These are phyloP conservation scores for Anabacerthia variegaticeps DNA, from an alignment of 2,797 vertebrate species.

Conservation along the genomic window DNA sequence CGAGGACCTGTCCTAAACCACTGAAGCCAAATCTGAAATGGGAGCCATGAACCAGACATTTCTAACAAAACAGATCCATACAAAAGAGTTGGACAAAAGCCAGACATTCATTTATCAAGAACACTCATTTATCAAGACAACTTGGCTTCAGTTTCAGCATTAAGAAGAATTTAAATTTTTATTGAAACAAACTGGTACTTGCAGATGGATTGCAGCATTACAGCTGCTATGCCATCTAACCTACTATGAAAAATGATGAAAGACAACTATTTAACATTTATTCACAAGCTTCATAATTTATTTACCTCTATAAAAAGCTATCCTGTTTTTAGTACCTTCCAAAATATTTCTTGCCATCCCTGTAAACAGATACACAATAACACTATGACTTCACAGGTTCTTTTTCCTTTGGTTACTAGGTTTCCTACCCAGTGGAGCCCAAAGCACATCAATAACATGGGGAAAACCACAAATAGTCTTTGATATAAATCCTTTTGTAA, in stretches of 20 bases:
- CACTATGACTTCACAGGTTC: accelerated
- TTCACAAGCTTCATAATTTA: not conserved
- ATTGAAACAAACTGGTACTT: not conserved
- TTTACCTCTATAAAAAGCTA: not conserved
- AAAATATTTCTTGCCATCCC: not conserved
- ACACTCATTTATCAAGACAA: not conserved
- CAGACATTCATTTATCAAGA: not conserved
- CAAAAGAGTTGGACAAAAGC: not conserved
- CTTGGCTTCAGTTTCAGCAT: not conserved
- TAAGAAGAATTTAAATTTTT: not conserved
- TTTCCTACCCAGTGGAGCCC: not conserved
- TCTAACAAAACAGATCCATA: not conserved
- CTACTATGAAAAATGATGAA: not conserved
- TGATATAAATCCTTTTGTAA: not conserved
- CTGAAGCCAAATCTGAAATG: not conserved
- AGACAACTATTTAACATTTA: not conserved
- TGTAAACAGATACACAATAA: not conserved
- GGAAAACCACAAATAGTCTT: not conserved
- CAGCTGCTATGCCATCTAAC: not conserved
- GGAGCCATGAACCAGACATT: not conserved
- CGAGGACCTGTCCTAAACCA: not conserved
- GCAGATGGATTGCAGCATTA: not conserved
- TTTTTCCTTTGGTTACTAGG: not conserved
- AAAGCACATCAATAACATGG: not conserved
- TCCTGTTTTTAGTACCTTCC: not conserved